A percentile compares a stretch with the other conserved stretches of the same genome.
These are phyloP conservation scores for Drosophila azteca DNA, from an alignment of 1,140 invertebrate genomes.

Conservation along the genomic window DNA sequence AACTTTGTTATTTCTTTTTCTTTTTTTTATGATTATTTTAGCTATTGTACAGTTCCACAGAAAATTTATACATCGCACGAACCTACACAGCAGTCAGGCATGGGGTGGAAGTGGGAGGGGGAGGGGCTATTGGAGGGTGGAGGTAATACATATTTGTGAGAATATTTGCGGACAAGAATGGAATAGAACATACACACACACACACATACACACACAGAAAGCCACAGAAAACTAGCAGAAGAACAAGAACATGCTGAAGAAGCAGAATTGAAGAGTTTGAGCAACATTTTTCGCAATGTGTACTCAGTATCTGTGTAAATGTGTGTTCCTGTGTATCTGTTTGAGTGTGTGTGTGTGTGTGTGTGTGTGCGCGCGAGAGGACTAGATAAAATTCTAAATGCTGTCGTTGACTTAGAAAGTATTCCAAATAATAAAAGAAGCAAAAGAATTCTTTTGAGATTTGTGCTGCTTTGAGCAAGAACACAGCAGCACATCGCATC, in stretches of 20 bases:
- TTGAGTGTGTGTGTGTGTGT: conserved; percentile 19
- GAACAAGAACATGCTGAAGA: conserved; percentile 39
- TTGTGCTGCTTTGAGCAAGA: conserved; percentile 1
- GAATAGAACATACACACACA: conserved; percentile 31
- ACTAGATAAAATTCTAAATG: conserved; percentile 75
- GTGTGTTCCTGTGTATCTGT: conserved; percentile 9
- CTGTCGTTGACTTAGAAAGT: conserved; percentile 77
- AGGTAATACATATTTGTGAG: conserved; percentile 74
- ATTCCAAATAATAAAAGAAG: conserved; percentile 55
- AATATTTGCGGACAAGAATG: conserved; percentile 64
- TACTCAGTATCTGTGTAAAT: conserved; percentile 35
- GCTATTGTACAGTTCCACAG: conserved; percentile 79
- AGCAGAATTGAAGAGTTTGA: conserved; percentile 49
- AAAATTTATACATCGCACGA: conserved; percentile 77
- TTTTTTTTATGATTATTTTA: conserved; percentile 65
- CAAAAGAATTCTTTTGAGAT: conserved; percentile 8
- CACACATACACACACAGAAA: background rate
- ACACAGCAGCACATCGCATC: conserved; percentile 2
- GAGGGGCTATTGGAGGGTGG: conserved; percentile 3
- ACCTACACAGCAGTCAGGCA: conserved; percentile 24
- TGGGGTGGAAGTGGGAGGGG: conserved; percentile 1
- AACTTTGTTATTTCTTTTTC: conserved; percentile 45
- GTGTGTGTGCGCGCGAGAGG: conserved; percentile 40
- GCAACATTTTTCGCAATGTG: conserved; percentile 43
- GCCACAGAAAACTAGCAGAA: conserved; percentile 28